Conservation (phyloP, 2,113 vertebrate genomes). For the Pontoporia blainvillei region DNA sequence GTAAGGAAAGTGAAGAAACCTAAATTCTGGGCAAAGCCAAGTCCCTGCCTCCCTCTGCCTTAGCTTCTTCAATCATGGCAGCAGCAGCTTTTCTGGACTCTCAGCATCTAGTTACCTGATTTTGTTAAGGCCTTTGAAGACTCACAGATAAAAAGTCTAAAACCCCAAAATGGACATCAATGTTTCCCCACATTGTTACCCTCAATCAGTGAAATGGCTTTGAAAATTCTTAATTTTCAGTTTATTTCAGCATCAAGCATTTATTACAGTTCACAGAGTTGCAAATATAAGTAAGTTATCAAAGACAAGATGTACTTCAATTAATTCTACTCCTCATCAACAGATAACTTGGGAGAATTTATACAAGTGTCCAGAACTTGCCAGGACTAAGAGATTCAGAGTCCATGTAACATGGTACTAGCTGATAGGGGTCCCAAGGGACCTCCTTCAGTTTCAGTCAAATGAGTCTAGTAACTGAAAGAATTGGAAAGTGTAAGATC, state of each 20-base stretch:
- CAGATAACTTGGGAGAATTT: neutral
- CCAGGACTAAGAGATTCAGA: neutral
- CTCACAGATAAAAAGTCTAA: neutral
- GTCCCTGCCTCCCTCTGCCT: rapidly evolving
- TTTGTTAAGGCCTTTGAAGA: neutral
- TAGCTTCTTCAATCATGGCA: neutral
- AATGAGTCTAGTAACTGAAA: neutral
- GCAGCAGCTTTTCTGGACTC: neutral
- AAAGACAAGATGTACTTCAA: neutral
- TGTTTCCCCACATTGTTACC: neutral
- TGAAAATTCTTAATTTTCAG: neutral
- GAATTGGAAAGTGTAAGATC: neutral
- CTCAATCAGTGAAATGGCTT: neutral
- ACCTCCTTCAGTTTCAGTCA: neutral
- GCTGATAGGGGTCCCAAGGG: neutral
- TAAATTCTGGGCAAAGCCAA: neutral
- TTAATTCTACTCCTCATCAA: neutral
- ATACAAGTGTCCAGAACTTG: neutral
- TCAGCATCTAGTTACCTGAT: neutral
- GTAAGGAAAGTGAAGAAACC: neutral
- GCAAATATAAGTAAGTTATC: neutral
- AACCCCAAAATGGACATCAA: neutral
- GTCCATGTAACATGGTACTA: too few species aligned
- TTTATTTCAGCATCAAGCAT: neutral
- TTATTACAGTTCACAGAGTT: neutral